Evolutionary conservation across 2,113 vertebrate genomes (phyloP).

Genomic region (Addax nasomaculatus): DNA sequence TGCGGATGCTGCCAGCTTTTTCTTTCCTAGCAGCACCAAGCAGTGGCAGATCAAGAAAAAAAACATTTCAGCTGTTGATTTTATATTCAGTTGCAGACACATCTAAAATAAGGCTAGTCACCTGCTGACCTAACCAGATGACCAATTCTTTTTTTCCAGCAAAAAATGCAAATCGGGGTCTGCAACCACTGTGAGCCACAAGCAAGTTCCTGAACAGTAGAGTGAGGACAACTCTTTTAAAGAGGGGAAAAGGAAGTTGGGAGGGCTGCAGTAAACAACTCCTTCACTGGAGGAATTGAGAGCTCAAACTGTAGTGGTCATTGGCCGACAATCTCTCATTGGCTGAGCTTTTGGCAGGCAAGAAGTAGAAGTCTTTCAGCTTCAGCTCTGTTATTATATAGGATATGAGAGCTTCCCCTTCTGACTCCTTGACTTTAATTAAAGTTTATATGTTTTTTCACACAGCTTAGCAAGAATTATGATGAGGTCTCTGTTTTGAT

Average conservation of each 20-base stretch:
- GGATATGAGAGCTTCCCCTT: neutral
- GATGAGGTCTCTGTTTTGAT: neutral
- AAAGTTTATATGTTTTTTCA: neutral
- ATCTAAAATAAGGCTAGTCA: neutral
- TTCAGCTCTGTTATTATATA: neutral
- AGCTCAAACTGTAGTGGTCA: neutral
- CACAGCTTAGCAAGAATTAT: neutral
- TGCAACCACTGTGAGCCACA: neutral
- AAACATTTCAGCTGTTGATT: neutral
- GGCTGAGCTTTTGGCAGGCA: neutral
- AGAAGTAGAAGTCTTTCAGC: neutral
- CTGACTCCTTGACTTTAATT: neutral
- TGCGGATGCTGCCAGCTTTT: neutral
- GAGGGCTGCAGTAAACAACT: neutral
- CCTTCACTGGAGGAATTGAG: neutral
- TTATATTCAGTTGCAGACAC: neutral
- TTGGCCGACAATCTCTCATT: neutral
- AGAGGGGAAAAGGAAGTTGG: neutral
- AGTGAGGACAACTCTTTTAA: neutral
- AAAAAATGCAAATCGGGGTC: neutral
- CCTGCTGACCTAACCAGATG: neutral
- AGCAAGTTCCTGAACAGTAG: neutral
- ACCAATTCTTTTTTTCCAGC: neutral
- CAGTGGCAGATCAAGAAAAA: neutral
- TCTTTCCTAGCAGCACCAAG: slow-evolving; percentile 9